Conservation (phyloP, 1,140 invertebrate species). For the Plectrocnemia conspersa region DNA sequence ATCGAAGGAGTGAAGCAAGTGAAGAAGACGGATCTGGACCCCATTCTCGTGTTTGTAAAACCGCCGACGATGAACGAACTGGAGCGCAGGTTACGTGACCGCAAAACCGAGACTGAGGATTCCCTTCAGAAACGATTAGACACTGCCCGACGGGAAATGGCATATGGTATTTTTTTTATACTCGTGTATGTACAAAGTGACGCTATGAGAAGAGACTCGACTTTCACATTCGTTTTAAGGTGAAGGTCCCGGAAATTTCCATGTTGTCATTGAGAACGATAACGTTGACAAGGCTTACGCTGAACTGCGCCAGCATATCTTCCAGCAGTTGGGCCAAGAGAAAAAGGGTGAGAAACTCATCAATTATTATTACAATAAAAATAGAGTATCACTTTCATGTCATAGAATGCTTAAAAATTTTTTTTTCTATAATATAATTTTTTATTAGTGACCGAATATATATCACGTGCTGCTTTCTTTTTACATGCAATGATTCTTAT, state of each 20-base stretch:
- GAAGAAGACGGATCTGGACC: constrained; percentile 76
- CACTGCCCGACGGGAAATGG: constrained; percentile 72
- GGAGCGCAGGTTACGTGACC: constrained; percentile 67
- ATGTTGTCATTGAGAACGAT: constrained; percentile 89
- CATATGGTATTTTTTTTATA: constrained; percentile 64
- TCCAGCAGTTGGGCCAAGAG: constrained; percentile 52
- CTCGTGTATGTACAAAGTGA: background rate
- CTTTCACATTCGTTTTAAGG: constrained; percentile 48
- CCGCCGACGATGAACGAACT: constrained; percentile 81
- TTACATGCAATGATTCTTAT: too few relatives aligned
- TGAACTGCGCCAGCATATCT: constrained; percentile 68
- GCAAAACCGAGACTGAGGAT: constrained; percentile 89
- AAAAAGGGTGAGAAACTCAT: constrained; percentile 40
- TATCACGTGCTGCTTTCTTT: too few relatives aligned
- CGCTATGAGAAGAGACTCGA: background rate
- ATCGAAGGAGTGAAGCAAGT: constrained; percentile 93
- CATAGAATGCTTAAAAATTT: background rate
- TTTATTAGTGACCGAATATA: background rate
- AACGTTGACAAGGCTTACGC: constrained; percentile 83
- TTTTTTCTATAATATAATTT: background rate
- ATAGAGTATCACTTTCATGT: background rate
- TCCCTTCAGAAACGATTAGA: constrained; percentile 69
- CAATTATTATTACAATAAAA: background rate
- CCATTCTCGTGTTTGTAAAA: constrained; percentile 87
- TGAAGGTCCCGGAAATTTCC: constrained; percentile 76